A percentile compares a stretch with the other conserved stretches of the same genome.
Conservation (phyloP, 2,888 invertebrate genomes). For the Chrysolina haemoptera region DNA sequence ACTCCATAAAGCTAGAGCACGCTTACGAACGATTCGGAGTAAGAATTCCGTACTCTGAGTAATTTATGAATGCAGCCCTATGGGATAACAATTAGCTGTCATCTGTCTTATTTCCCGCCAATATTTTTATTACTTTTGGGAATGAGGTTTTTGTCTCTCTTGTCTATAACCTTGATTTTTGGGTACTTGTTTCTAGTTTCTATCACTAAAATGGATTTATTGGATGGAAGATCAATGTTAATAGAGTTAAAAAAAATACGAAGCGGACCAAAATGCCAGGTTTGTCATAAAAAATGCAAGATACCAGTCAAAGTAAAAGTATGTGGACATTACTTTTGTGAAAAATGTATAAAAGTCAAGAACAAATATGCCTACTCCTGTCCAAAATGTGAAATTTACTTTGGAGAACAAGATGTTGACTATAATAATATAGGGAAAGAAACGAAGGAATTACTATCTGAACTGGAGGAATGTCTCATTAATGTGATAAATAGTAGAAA, state of each 20-base stretch:
- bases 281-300: constrained; percentile 21
- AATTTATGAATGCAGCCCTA: too few species aligned
- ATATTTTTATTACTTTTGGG: too few species aligned
- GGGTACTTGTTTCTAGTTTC: too few species aligned
- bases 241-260: constrained; percentile 25
- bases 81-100: too few species aligned
- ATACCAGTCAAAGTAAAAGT: constrained; percentile 49
- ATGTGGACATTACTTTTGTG: constrained; percentile 59
- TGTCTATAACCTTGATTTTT: too few species aligned
- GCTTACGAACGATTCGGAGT: too few species aligned
- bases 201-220: constrained; percentile 4
- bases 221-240: neutral
- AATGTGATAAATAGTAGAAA: constrained; percentile 9
- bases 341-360: constrained; percentile 49
- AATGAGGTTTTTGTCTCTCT: too few species aligned
- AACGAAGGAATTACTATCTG: constrained; percentile 38
- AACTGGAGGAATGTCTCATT: constrained; percentile 31
- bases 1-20: too few species aligned
- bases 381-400: constrained; percentile 54
- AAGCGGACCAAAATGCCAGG: constrained; percentile 23
- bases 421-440: constrained; percentile 47
- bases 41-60: too few species aligned
- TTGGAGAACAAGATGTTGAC: constrained; percentile 46
- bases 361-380: constrained; percentile 43
- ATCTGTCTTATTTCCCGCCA: too few species aligned